Evolutionary conservation across 2,113 vertebrate species (phyloP).

Genomic region (Crotalus tigris): DNA sequence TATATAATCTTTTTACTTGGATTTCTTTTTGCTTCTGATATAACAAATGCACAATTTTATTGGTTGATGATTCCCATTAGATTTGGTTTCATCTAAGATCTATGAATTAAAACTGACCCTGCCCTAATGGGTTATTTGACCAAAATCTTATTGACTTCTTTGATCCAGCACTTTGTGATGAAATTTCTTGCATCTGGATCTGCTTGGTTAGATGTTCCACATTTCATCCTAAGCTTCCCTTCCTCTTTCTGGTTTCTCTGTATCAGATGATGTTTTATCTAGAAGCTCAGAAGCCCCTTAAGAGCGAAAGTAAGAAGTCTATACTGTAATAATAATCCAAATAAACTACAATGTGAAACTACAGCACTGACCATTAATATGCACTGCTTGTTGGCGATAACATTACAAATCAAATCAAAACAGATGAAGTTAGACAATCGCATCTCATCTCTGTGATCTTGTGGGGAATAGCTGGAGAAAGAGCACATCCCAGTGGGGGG

Average conservation of each 20-base stretch:
- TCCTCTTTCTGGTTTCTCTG: background rate
- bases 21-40: too few species aligned
- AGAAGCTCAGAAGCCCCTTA: background rate
- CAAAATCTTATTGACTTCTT: background rate
- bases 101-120: background rate
- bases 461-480: background rate
- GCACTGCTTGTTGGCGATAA: background rate
- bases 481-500: background rate
- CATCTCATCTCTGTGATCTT: background rate
- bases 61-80: background rate
- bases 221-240: background rate
- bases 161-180: background rate
- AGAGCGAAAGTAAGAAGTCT: background rate
- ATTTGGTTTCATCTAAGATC: background rate
- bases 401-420: background rate
- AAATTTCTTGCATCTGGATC: background rate
- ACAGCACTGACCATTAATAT: background rate
- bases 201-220: background rate
- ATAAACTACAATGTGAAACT: background rate
- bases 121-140: background rate
- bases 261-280: background rate
- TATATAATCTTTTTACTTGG: too few species aligned
- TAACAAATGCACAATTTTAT: background rate
- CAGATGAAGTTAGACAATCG: background rate
- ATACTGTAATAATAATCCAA: background rate